Conservation (phyloP, 2,888 invertebrate species). For the Drosophila mimica region DNA sequence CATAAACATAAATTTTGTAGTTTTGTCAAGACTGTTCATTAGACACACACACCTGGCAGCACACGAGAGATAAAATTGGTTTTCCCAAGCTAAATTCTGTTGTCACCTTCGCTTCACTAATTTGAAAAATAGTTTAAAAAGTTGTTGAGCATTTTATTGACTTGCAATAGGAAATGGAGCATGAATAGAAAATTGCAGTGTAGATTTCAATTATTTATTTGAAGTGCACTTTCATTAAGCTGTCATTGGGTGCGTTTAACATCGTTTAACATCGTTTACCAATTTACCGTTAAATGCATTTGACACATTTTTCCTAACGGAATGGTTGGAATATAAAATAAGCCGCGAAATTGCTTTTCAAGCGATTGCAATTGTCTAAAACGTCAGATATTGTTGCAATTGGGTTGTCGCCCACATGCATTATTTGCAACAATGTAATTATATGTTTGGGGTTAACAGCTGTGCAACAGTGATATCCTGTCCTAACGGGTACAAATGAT, state of each 20-base stretch:
- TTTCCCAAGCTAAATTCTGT: neutral
- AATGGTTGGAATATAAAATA: neutral
- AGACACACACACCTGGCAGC: too few relatives aligned
- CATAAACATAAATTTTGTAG: too few relatives aligned
- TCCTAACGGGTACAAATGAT: constrained; percentile 29
- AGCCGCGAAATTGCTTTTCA: neutral
- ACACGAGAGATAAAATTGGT: neutral
- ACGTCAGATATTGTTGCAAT: constrained; percentile 10
- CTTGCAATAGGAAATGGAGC: neutral
- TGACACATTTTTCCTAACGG: neutral
- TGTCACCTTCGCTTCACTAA: neutral
- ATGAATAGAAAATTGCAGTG: neutral
- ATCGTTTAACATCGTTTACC: neutral
- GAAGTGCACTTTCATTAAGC: neutral
- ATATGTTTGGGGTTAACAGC: constrained; percentile 23
- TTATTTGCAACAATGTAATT: constrained; percentile 48
- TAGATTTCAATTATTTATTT: neutral
- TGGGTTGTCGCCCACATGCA: constrained; percentile 41
- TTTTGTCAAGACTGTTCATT: too few relatives aligned
- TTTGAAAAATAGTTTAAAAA: neutral
- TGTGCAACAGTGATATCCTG: neutral
- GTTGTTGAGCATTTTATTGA: neutral
- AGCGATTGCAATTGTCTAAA: constrained; percentile 4
- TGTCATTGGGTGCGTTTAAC: neutral
- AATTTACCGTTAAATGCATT: neutral